Evolutionary conservation across 1,140 invertebrate genomes (phyloP).

Genomic region (Eumeta japonica): DNA sequence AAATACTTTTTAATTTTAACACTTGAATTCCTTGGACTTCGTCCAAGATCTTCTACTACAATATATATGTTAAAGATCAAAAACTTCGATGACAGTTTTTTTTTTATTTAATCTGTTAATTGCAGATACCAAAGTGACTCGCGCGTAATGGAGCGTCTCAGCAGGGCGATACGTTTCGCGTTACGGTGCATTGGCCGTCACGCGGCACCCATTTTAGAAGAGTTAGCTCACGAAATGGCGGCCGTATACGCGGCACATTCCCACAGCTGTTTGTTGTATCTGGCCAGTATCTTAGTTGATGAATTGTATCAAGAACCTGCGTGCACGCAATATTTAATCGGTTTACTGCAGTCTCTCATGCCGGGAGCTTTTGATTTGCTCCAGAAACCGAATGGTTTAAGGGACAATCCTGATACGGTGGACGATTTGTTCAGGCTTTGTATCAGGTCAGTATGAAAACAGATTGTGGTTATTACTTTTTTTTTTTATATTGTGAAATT

Average conservation of each 20-base stretch:
- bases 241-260: constrained; percentile 77
- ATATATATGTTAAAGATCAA: no score
- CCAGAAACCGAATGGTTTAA: constrained; percentile 65
- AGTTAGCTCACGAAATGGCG: constrained; percentile 72
- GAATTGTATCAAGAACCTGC: constrained; percentile 77
- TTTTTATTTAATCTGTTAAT: no score
- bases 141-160: constrained; percentile 92
- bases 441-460: no score
- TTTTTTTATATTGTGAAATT: no score
- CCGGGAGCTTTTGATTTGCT: constrained; percentile 80
- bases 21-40: no score
- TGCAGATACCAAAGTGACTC: constrained; percentile 79
- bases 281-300: constrained; percentile 93
- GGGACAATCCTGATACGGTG: constrained; percentile 93
- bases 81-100: no score
- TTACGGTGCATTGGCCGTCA: constrained; percentile 83
- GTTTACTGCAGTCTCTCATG: constrained; percentile 89
- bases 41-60: no score
- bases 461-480: no score
- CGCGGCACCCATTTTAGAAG: constrained; percentile 73
- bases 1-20: no score
- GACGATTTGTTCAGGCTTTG: constrained; percentile 94
- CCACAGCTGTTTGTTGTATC: constrained; percentile 94
- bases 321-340: constrained; percentile 73
- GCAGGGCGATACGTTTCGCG: constrained; percentile 85